Conservation (phyloP, 37 sponge, comb jelly and placozoan genomes). For the Eunapius fragilis region DNA sequence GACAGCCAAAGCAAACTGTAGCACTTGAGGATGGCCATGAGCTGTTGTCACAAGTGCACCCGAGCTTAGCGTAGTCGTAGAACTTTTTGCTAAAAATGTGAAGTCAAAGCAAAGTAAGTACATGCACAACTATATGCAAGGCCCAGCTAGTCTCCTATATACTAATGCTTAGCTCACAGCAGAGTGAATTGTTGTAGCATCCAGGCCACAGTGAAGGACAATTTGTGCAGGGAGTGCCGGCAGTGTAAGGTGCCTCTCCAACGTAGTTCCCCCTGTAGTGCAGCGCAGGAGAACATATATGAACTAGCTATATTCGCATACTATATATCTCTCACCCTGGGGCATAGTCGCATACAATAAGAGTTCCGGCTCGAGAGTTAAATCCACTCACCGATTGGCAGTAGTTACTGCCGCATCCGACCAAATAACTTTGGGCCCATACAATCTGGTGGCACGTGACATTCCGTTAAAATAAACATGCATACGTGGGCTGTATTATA, state of each 20-base stretch:
- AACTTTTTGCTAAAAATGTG: no score
- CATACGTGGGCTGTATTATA: no score
- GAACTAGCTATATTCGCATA: background rate
- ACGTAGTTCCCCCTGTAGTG: background rate
- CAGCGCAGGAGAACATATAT: background rate
- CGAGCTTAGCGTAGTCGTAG: no score
- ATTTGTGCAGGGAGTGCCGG: background rate
- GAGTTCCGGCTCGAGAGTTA: background rate
- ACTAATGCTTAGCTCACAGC: no score
- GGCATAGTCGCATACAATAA: conserved; percentile 26
- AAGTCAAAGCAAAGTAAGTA: no score
- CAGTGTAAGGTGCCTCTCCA: background rate
- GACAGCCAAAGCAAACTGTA: no score
- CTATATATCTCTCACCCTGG: conserved; percentile 26
- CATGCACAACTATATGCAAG: no score
- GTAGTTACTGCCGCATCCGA: conserved; percentile 26
- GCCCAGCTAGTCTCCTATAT: no score
- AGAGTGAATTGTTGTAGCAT: background rate
- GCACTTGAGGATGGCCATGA: no score
- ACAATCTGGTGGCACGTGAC: conserved; percentile 8
- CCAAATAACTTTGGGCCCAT: background rate
- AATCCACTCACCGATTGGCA: background rate
- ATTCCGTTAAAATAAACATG: background rate
- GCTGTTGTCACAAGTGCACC: no score
- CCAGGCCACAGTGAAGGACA: background rate